Base-by-base conservation (phyloP, 2,888 invertebrate genomes). In the Drosophila kambysellisi region DNA sequence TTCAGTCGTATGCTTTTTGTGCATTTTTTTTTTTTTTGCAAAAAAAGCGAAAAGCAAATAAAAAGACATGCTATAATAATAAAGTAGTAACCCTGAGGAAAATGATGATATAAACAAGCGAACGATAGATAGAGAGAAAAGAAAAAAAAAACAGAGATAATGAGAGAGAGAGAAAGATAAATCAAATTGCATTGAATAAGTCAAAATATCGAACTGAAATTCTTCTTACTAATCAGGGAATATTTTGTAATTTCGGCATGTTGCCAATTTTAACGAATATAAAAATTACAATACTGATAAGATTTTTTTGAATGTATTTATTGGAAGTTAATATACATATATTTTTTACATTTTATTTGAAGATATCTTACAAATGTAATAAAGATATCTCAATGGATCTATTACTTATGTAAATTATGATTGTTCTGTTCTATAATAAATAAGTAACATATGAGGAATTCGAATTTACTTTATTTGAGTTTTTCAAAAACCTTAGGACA, bases 31-130 rank as follows among this genome's bases (percentile, higher is more conserved):
- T 25, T 25, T 39, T 56, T 62, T 41, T 58, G 57, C 62, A 58
- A 39, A 52, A 33, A 4, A 20, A 2, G 25, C 32, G 57, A 29
- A 35, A 58, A 48, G 43, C 35, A 54, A 48, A 9, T 41, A 58
- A 54, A 64, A 56, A 76, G 53, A 53, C 39, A 66, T 62, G 46
- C n/a, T 48, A 59, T 75, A 75, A 65, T 60, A 74, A 74, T 75
- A 61, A 64, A 57, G 41, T 52, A 58, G 62, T 65, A 71, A 57
- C 71, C 64, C 64, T 60, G 75, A 74, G 63, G 56, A 67, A 67
- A 65, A 67, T 67, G 67, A 71, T 62, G 64, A 70, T 58, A 54
- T 50, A 20, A 29, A 17, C 17, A 12, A 29, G n/a, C 11, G 17
- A 35, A 41, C 41, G 0, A 39, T 7, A 52, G 50, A 50, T 4